phyloP scores from a whole-genome alignment of 2,113 vertebrate species.

The Paramisgurnus dabryanus region DNA sequence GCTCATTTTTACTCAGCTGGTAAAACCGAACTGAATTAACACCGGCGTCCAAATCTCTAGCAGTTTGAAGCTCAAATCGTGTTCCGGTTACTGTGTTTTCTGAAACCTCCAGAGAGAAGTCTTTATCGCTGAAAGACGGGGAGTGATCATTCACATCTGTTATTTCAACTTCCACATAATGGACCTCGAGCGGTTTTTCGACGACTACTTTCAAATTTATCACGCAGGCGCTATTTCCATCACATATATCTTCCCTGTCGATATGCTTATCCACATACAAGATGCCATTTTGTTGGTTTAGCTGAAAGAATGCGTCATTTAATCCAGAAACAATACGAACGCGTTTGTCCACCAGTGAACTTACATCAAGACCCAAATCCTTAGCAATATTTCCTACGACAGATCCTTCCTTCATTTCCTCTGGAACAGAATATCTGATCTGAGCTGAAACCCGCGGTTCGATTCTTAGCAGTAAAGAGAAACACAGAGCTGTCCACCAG shows the following conservation, averaged over 20 bases:
- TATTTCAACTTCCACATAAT: constrained; percentile 51
- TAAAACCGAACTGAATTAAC: constrained; percentile 39
- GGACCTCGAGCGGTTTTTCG: constrained; percentile 57
- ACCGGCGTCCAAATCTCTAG: constrained; percentile 44
- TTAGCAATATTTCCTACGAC: constrained; percentile 60
- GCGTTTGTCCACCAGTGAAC: constrained; percentile 35
- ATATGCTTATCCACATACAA: constrained; percentile 51
- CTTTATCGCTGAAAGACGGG: constrained; percentile 46
- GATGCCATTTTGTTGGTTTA: constrained; percentile 56
- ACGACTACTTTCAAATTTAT: constrained; percentile 55
- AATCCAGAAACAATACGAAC: constrained; percentile 57
- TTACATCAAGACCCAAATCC: constrained; percentile 58
- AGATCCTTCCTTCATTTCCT: constrained; percentile 48
- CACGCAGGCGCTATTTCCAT: constrained; percentile 31
- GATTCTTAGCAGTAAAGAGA: constrained; percentile 27
- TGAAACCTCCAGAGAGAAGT: constrained; percentile 36
- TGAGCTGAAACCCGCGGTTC: constrained; percentile 40
- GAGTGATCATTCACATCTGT: constrained; percentile 56
- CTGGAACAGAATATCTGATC: constrained; percentile 58
- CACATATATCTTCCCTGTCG: constrained; percentile 58
- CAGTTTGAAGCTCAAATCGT: constrained; percentile 49
- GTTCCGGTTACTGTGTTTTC: constrained; percentile 43
- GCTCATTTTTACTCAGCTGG: constrained; percentile 42
- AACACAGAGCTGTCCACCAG: constrained; percentile 26
- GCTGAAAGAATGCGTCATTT: constrained; percentile 46